Base-by-base conservation (phyloP, 2,113 vertebrate species). In the Craseonycteris thonglongyai region DNA sequence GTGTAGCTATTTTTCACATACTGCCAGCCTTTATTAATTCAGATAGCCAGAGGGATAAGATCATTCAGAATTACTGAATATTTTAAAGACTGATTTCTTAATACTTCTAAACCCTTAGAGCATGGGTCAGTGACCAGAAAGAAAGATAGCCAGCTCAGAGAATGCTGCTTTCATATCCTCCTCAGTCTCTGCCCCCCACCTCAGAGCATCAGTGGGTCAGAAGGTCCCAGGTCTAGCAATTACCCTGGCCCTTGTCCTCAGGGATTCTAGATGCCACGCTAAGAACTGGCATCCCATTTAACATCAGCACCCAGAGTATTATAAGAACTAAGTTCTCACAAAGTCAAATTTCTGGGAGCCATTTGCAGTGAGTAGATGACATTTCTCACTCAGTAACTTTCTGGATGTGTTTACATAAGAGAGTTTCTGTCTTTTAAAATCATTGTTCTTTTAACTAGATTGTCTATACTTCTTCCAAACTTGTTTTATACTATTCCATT, bases 81-180 rank as follows among this genome's bases (percentile, higher is more conserved):
- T 87, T 95, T 82, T 84, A 69, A 90, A 92, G 79, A 79, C 18
- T 22, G 26, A 72, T 79, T 93, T 91, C 56, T 93, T 93, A 81
- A 78, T 45, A 71, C 30, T 35, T 88, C 21, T 18, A 75, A 87
- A 61, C 56, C 42, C 35, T 93, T 38, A 59, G 68, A 58, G 59
- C 42, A 68, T 82, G 59, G 30, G 58, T 68, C 61, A 30, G 45
- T 65, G 63, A 82, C 35, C 63, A 56, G 51, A 49, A 81, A 3
- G 40, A 91, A 83, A 42, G 83, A 30, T 0, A 54, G 66, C 21
- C 49, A 51, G 49, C 28, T 21, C 42, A 4, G 33, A 28, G 22
- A 45, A 82, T 40, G 40, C 2, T 30, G 13, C 51, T 38, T 75
- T 24, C 71, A 19, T 19, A 30, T 59, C 54, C 6, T 35, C 42